A percentile compares a stretch with the other conserved stretches of the same genome.
phyloP scores from a whole-genome alignment of 2,888 invertebrate genomes.

The Tipula unca region DNA sequence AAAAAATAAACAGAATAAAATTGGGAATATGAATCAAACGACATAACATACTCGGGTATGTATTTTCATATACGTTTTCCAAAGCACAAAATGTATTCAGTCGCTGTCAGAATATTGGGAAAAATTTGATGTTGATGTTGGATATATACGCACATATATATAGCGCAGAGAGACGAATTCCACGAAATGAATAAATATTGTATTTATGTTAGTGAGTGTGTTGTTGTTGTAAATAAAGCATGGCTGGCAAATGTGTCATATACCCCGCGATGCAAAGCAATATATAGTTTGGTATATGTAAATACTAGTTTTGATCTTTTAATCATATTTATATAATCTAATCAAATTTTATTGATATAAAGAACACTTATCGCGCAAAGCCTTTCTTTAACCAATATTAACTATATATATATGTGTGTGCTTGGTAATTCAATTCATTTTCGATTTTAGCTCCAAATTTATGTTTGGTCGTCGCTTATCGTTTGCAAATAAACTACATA shows the following conservation, averaged over 20 bases:
- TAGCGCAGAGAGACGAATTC: background rate
- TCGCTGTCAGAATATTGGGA: background rate
- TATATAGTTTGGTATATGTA: background rate
- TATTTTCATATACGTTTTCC: background rate
- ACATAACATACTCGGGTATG: background rate
- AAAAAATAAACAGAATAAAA: background rate
- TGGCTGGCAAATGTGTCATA: background rate
- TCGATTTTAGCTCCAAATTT: no score
- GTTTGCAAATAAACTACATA: no score
- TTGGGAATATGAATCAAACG: background rate
- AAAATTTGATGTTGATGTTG: background rate
- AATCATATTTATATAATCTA: background rate
- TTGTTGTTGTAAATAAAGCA: slow-evolving; percentile 14
- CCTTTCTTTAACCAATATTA: no score
- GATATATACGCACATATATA: background rate
- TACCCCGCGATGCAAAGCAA: background rate
- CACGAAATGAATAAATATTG: background rate
- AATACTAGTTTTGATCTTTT: background rate
- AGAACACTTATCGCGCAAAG: no score
- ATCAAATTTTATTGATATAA: background rate
- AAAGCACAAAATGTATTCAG: background rate
- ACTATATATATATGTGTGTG: no score
- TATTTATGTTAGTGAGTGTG: background rate
- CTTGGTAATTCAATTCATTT: no score
- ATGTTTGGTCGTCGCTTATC: no score